A percentile compares a stretch with the other conserved stretches of the same genome.
phyloP scores from a whole-genome alignment of 2,888 invertebrate species.

The Alloscopus bannaensis region DNA sequence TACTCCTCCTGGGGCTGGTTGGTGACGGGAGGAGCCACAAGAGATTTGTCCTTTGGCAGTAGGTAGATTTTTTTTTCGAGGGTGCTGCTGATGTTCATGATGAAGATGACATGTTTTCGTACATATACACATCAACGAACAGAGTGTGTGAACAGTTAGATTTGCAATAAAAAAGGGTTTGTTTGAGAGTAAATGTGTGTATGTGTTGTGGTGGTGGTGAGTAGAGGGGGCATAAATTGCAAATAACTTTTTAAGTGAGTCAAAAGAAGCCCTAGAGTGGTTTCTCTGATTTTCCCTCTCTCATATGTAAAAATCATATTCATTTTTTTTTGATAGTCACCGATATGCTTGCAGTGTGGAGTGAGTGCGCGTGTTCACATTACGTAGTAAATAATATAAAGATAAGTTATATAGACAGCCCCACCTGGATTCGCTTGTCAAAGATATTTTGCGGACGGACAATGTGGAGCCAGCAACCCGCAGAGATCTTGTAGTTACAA shows the following conservation, averaged over 20 bases:
- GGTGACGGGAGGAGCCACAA: slow-evolving; percentile 32
- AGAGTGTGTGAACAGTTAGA: background rate
- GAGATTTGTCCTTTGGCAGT: slow-evolving; percentile 38
- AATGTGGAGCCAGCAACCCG: slow-evolving; percentile 69
- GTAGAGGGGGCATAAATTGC: slow-evolving; percentile 31
- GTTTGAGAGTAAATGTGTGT: background rate
- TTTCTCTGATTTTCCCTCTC: slow-evolving; percentile 15
- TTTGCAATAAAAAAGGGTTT: background rate
- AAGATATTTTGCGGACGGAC: slow-evolving; percentile 57
- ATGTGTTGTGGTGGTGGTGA: background rate
- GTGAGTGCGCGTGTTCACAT: background rate
- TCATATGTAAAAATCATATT: background rate
- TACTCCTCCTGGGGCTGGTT: no score
- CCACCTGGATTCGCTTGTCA: slow-evolving; percentile 68
- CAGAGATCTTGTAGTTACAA: slow-evolving; percentile 62
- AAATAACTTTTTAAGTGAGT: slow-evolving; percentile 47
- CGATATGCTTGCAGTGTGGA: background rate
- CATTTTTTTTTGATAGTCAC: no score
- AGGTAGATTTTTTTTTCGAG: background rate
- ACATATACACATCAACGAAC: no score
- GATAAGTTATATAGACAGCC: slow-evolving; percentile 42
- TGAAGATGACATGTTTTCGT: slow-evolving; percentile 10
- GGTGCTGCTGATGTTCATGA: background rate
- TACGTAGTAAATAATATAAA: background rate
- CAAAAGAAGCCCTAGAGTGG: slow-evolving; percentile 49